Conservation (phyloP, 2,797 vertebrate species). For the Corythornis leucogaster region DNA sequence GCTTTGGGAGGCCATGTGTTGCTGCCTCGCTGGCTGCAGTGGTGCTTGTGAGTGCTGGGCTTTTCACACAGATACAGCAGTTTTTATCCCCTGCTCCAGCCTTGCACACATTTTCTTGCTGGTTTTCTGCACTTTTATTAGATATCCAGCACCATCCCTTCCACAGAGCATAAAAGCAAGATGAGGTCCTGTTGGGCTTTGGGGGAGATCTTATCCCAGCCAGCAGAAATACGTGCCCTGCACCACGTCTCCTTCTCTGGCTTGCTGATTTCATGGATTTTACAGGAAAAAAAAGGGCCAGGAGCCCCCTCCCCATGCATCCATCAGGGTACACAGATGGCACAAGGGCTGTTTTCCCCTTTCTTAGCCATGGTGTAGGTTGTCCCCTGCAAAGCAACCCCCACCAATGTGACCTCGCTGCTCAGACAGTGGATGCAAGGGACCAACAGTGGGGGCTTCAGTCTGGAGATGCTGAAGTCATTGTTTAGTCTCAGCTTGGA, state of each 20-base stretch:
- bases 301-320: background rate
- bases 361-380: fast-evolving
- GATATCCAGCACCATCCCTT: background rate
- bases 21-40: background rate
- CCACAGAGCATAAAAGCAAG: background rate
- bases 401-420: background rate
- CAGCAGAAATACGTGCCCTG: background rate
- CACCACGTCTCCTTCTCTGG: background rate
- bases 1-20: background rate
- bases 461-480: background rate
- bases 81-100: background rate
- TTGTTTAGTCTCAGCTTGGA: conserved; percentile 44
- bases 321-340: background rate
- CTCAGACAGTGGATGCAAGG: background rate
- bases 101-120: background rate
- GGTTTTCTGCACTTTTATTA: background rate
- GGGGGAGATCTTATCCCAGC: background rate
- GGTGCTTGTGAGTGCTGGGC: background rate
- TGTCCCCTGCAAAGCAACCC: background rate
- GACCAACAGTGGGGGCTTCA: background rate
- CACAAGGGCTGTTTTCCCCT: background rate
- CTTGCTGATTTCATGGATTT: background rate
- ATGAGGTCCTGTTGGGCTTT: background rate
- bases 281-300: background rate
- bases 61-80: background rate